Conservation (phyloP, 2,113 vertebrate genomes). For the Cephalopterus ornatus region DNA sequence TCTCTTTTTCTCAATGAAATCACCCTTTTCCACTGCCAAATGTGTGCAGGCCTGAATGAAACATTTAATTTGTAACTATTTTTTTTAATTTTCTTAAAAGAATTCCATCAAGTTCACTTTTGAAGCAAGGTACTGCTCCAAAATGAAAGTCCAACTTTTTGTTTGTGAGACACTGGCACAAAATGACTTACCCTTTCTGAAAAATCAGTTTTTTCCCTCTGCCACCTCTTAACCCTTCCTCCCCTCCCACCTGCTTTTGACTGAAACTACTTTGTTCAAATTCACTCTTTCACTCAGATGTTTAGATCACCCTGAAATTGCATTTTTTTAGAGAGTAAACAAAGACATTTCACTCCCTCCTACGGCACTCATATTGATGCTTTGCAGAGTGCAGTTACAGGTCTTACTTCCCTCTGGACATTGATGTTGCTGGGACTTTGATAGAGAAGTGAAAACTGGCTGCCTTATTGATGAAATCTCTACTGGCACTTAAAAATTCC, state of each 20-base stretch:
- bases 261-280: slow-evolving; percentile 7
- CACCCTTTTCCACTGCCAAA: neutral
- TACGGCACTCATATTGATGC: neutral
- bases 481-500: neutral
- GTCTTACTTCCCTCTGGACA: neutral
- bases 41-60: neutral
- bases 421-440: neutral
- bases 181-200: neutral
- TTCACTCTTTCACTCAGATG: neutral
- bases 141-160: neutral
- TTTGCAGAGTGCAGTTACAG: neutral
- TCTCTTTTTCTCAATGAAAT: slow-evolving; percentile 14
- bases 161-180: neutral
- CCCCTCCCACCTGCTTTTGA: neutral
- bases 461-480: neutral
- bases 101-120: neutral
- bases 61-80: neutral
- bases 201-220: neutral
- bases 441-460: neutral
- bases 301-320: neutral
- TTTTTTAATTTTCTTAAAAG: neutral
- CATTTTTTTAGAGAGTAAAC: slow-evolving; percentile 12
- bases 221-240: neutral
- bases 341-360: neutral
- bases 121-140: neutral